A percentile compares a stretch with the other conserved stretches of the same genome.
These are phyloP conservation scores for Drosophila parthenogenetica DNA, from an alignment of 2,888 invertebrate species.

Conservation along the genomic window DNA sequence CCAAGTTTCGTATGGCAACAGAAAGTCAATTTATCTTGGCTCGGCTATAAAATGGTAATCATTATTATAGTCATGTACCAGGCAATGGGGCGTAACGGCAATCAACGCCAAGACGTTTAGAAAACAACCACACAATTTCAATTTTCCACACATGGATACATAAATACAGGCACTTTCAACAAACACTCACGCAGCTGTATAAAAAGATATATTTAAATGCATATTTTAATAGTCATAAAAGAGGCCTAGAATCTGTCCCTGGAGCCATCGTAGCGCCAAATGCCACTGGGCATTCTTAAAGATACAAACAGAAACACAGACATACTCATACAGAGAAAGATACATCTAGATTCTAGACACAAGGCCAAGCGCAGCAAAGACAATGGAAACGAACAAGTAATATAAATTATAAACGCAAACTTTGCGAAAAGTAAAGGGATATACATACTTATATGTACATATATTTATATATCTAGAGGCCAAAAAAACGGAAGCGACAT, in stretches of 20 bases:
- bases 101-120: constrained; percentile 73
- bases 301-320: constrained; percentile 41
- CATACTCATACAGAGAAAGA: constrained; percentile 5
- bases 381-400: constrained; percentile 62
- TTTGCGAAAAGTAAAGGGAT: constrained; percentile 71
- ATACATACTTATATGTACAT: background rate
- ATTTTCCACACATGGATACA: constrained; percentile 63
- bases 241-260: constrained; percentile 54
- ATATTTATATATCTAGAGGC: constrained; percentile 15
- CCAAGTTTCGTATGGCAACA: constrained; percentile 26
- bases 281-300: constrained; percentile 74
- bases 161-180: constrained; percentile 25
- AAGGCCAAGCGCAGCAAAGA: constrained; percentile 74
- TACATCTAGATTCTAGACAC: constrained; percentile 44
- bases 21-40: constrained; percentile 62
- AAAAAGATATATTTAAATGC: constrained; percentile 70
- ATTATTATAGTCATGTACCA: constrained; percentile 78
- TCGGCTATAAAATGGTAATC: constrained; percentile 72
- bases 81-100: constrained; percentile 80
- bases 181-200: constrained; percentile 18
- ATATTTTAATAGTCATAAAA: constrained; percentile 79
- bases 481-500: constrained; percentile 49
- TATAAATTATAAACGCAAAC: constrained; percentile 80
- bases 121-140: constrained; percentile 77
- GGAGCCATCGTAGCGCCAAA: constrained; percentile 55